Conservation (phyloP, 1,140 invertebrate species). For the Achatina immaculata region DNA sequence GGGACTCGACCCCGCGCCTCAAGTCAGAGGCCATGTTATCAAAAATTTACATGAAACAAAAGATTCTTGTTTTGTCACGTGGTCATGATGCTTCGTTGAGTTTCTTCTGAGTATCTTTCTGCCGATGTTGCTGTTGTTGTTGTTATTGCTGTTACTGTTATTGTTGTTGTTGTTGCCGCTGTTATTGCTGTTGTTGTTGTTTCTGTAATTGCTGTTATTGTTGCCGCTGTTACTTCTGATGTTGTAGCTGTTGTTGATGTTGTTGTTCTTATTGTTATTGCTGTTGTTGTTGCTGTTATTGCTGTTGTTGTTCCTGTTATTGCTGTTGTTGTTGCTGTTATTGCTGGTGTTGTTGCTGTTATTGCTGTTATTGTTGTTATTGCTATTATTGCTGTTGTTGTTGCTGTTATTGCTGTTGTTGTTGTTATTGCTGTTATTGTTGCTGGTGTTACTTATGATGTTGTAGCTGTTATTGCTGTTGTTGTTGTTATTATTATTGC, state of each 20-base stretch:
- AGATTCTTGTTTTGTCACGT: too few species aligned
- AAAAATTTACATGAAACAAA: too few species aligned
- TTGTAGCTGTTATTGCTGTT: too few species aligned
- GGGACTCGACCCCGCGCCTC: too few species aligned
- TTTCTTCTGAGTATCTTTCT: too few species aligned
- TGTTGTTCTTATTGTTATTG: background rate
- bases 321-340: constrained; percentile 1
- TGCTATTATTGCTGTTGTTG: background rate
- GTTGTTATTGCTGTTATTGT: constrained; percentile 1
- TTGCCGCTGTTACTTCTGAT: background rate
- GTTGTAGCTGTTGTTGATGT: too few species aligned
- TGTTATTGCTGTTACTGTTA: constrained; percentile 9
- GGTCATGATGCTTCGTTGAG: too few species aligned
- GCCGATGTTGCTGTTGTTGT: background rate
- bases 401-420: constrained; percentile 7
- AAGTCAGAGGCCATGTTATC: too few species aligned
- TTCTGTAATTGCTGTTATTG: background rate
- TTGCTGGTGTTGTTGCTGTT: background rate
- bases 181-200: background rate
- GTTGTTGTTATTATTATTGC: too few species aligned
- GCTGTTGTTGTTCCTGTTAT: background rate
- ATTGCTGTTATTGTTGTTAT: background rate
- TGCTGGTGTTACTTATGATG: constrained; percentile 6
- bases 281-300: constrained; percentile 2
- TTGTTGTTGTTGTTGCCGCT: background rate